Conservation (phyloP, 2,888 invertebrate species). For the Steinernema hermaphroditum region DNA sequence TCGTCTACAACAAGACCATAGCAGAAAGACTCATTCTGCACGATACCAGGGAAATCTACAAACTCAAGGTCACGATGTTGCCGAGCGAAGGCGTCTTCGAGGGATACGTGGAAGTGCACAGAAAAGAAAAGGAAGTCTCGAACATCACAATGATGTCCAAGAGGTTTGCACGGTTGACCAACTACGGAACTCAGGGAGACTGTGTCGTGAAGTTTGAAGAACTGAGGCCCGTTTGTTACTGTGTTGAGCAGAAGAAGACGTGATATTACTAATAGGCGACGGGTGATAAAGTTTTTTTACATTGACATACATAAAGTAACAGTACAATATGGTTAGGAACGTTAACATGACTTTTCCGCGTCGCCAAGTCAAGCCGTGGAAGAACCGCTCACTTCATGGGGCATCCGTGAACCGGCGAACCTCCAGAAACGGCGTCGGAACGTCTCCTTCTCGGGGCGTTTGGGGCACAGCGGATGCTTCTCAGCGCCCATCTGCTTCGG, state of each 20-base stretch:
- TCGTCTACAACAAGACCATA: background rate
- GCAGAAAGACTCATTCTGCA: background rate
- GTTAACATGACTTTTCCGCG: too few relatives aligned
- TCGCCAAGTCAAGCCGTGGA: too few relatives aligned
- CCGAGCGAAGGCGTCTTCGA: background rate
- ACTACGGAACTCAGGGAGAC: background rate
- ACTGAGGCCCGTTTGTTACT: background rate
- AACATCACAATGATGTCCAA: background rate
- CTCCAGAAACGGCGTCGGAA: too few relatives aligned
- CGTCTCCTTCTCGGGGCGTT: too few relatives aligned
- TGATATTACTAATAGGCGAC: conserved; percentile 21
- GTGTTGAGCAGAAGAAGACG: background rate
- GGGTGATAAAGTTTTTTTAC: too few relatives aligned
- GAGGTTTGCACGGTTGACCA: background rate
- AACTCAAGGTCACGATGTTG: background rate
- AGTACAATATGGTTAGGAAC: too few relatives aligned
- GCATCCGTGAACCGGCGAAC: too few relatives aligned
- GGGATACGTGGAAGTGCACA: background rate
- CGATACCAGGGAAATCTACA: background rate
- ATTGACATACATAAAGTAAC: too few relatives aligned
- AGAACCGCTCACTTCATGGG: too few relatives aligned
- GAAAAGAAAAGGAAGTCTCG: background rate
- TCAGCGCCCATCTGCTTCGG: too few relatives aligned
- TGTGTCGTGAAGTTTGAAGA: background rate
- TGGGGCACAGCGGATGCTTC: too few relatives aligned